A percentile compares a stretch with the other conserved stretches of the same genome.
These are phyloP conservation scores for Sisor rabdophorus DNA, from an alignment of 2,113 vertebrate genomes.

Conservation along the genomic window DNA sequence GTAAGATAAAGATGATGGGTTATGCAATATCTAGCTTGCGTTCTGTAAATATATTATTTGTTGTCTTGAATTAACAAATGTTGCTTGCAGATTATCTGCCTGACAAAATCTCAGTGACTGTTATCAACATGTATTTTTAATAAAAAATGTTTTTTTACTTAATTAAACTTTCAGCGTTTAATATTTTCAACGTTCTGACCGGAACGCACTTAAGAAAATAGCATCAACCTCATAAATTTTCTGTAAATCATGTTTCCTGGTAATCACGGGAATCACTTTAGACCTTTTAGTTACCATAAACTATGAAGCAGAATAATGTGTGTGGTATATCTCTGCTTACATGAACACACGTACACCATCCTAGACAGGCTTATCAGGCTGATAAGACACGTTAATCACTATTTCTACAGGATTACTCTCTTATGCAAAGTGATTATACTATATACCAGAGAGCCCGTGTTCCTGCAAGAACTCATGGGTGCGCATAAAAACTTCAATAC, in stretches of 20 bases:
- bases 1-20: slow-evolving; percentile 27
- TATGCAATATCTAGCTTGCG: neutral
- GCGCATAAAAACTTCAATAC: slow-evolving; percentile 38
- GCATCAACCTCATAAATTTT: no score
- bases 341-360: slow-evolving; percentile 30
- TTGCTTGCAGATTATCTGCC: neutral
- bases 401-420: slow-evolving; percentile 69
- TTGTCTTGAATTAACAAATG: neutral
- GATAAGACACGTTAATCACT: slow-evolving; percentile 60
- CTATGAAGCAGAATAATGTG: neutral
- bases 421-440: slow-evolving; percentile 59
- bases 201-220: neutral
- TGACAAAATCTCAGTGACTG: neutral
- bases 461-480: slow-evolving; percentile 48
- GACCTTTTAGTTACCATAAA: neutral
- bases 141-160: no score
- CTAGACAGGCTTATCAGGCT: slow-evolving; percentile 52
- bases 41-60: neutral
- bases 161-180: neutral
- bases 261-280: neutral
- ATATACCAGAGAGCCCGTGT: slow-evolving; percentile 47
- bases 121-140: no score
- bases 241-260: neutral
- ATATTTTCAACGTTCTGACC: neutral
- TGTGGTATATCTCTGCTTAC: slow-evolving; percentile 15